Percentiles rank a stretch among this genome's conserved stretches.
Conservation (phyloP, 2,888 invertebrate genomes). For the Cheiracanthium punctorium region DNA sequence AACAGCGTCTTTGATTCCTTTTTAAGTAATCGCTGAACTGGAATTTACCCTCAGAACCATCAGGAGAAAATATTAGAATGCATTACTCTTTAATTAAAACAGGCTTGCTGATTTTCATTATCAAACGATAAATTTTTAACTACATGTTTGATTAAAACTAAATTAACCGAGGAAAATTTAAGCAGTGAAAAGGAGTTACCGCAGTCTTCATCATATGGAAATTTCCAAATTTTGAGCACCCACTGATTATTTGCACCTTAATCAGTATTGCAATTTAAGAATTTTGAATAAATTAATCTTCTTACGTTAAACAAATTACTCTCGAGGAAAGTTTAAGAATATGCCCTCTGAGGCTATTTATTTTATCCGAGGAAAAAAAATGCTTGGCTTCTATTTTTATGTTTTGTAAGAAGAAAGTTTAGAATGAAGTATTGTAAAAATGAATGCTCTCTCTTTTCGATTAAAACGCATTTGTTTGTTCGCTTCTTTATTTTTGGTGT, state of each 20-base stretch:
- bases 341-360: background rate
- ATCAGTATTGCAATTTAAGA: background rate
- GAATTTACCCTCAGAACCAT: too few relatives aligned
- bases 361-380: background rate
- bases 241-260: background rate
- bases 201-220: background rate
- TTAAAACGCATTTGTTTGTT: background rate
- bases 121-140: conserved; percentile 6
- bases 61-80: background rate
- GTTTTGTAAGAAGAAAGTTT: background rate
- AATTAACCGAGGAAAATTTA: background rate
- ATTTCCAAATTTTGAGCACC: conserved; percentile 1
- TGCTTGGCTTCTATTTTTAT: background rate
- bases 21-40: too few relatives aligned
- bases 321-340: background rate
- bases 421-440: background rate
- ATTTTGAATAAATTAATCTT: conserved; percentile 1
- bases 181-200: conserved; percentile 5
- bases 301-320: background rate
- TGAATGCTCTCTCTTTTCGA: background rate
- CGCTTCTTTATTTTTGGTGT: background rate
- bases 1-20: too few relatives aligned
- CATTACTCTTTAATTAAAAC: background rate
- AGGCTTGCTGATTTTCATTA: background rate
- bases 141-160: background rate